phyloP scores from a whole-genome alignment of 2,113 vertebrate species.

The Microcebus ravelobensis region DNA sequence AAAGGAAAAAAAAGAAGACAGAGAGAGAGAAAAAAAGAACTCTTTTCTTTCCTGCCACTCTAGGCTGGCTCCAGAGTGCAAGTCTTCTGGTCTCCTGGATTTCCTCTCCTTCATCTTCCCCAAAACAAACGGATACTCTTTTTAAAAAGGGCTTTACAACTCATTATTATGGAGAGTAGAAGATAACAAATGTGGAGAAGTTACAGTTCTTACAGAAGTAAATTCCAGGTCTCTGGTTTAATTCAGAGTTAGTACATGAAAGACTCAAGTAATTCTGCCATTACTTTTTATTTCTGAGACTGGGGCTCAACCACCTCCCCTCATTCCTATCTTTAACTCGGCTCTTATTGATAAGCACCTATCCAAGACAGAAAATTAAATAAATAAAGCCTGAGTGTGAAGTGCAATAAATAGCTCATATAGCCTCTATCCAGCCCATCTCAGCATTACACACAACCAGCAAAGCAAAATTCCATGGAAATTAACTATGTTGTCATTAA shows the following conservation, averaged over 20 bases:
- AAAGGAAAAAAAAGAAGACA: no score
- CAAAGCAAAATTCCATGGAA: background rate
- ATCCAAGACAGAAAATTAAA: background rate
- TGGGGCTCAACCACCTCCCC: background rate
- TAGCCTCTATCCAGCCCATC: background rate
- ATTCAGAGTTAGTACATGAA: background rate
- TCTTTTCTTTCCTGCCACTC: background rate
- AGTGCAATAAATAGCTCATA: background rate
- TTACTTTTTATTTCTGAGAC: background rate
- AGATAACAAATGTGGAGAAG: background rate
- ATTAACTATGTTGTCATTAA: background rate
- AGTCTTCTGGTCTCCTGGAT: background rate
- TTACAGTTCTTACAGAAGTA: background rate
- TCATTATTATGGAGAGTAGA: background rate
- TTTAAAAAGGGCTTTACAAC: background rate
- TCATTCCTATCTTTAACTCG: background rate
- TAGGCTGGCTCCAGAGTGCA: background rate
- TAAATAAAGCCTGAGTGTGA: background rate
- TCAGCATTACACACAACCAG: background rate
- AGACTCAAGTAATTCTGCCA: background rate
- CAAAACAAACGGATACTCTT: background rate
- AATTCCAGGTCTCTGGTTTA: background rate
- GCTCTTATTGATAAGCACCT: background rate
- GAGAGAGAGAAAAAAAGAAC: no score
- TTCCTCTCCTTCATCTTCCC: background rate